Evolutionary conservation across 2,888 invertebrate species (phyloP).

Genomic region (Periphyllus acericola): DNA sequence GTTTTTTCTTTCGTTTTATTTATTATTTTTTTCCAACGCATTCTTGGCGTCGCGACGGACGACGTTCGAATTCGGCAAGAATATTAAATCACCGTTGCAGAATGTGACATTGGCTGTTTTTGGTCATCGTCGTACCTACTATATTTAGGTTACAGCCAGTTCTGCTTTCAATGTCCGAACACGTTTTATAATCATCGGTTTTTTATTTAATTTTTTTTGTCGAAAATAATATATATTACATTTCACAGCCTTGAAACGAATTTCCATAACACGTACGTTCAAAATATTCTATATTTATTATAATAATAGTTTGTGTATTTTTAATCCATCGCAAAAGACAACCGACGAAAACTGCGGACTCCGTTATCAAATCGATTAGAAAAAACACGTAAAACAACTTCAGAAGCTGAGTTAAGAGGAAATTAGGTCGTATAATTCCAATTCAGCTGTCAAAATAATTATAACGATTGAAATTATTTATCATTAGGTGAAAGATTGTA

Average conservation of each 20-base stretch:
- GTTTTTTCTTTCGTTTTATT: neutral
- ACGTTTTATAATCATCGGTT: neutral
- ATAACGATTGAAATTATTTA: neutral
- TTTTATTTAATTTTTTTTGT: neutral
- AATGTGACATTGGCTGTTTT: neutral
- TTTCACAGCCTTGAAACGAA: neutral
- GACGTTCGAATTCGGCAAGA: constrained; percentile 17
- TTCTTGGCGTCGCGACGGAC: neutral
- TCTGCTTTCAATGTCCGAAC: neutral
- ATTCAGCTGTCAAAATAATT: neutral
- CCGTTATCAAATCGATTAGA: neutral
- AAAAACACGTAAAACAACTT: neutral
- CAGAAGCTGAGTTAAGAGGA: neutral
- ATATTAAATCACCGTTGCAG: constrained; percentile 11
- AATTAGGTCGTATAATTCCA: neutral
- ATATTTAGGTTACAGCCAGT: neutral
- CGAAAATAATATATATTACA: neutral
- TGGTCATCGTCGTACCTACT: neutral
- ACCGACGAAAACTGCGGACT: neutral
- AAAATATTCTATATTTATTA: neutral
- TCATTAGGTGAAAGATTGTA: neutral
- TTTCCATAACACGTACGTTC: neutral
- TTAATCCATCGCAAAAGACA: too few relatives aligned
- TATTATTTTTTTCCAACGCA: neutral
- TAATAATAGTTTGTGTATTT: too few relatives aligned